phyloP scores from a whole-genome alignment of 2,797 vertebrate species.

The Sebastes itinus region DNA sequence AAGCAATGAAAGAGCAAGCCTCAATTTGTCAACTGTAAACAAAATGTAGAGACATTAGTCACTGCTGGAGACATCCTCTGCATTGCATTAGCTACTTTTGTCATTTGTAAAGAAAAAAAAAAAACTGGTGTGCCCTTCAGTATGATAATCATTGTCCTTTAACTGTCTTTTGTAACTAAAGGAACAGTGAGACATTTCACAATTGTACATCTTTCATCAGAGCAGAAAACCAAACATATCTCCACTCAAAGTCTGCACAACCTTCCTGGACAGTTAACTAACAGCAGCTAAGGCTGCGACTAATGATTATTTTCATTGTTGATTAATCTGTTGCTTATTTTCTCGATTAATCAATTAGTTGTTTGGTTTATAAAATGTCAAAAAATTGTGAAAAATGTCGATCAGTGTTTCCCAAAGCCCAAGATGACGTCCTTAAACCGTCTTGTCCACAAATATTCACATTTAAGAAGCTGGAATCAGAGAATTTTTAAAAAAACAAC shows the following conservation, averaged over 20 bases:
- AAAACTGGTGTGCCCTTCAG: background rate
- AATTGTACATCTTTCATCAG: background rate
- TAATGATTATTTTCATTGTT: too few relatives aligned
- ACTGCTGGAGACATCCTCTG: background rate
- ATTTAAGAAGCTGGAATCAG: too few relatives aligned
- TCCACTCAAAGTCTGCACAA: background rate
- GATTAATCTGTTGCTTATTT: too few relatives aligned
- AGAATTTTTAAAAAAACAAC: too few relatives aligned
- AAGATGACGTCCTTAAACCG: too few relatives aligned
- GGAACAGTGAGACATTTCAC: background rate
- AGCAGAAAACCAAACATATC: background rate
- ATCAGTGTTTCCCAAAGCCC: too few relatives aligned
- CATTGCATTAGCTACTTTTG: constrained; percentile 12
- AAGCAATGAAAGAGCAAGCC: constrained; percentile 31
- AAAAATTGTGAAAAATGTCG: too few relatives aligned
- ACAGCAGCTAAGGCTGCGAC: too few relatives aligned
- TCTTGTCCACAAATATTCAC: too few relatives aligned
- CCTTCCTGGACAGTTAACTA: background rate
- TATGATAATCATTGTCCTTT: background rate
- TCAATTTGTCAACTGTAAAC: constrained; percentile 55
- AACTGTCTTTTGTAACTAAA: background rate
- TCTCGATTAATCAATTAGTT: too few relatives aligned
- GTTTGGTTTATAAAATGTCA: too few relatives aligned
- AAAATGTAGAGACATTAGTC: constrained; percentile 27
- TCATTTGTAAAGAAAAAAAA: background rate